Percentiles rank a stretch among this genome's conserved stretches.
Evolutionary conservation across 1,140 invertebrate genomes (phyloP).

Genomic region (Nasonia longicornis): DNA sequence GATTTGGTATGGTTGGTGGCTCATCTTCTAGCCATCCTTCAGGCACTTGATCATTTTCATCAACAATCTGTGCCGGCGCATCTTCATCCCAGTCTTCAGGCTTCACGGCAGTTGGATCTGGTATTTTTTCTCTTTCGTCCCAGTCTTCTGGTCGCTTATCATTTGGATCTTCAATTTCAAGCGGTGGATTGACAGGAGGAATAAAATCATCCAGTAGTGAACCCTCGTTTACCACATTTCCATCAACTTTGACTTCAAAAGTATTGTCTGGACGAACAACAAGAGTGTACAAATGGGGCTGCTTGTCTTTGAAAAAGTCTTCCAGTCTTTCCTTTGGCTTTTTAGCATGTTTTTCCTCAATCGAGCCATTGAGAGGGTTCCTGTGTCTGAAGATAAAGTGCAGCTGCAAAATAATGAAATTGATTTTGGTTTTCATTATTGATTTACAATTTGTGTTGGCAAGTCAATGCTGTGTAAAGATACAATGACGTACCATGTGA

Average conservation of each 20-base stretch:
- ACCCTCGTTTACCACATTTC: slow-evolving; percentile 86
- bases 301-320: slow-evolving; percentile 93
- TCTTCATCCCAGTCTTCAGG: slow-evolving; percentile 97
- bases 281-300: slow-evolving; percentile 94
- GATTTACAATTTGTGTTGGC: not conserved
- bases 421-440: slow-evolving; percentile 25
- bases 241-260: slow-evolving; percentile 79
- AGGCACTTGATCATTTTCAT: slow-evolving; percentile 89
- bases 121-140: slow-evolving; percentile 97
- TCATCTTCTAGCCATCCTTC: slow-evolving; percentile 96
- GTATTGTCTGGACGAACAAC: slow-evolving; percentile 91
- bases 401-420: slow-evolving; percentile 70
- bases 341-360: slow-evolving; percentile 93
- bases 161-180: slow-evolving; percentile 94
- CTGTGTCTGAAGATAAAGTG: slow-evolving; percentile 98
- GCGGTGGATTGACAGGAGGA: slow-evolving; percentile 94
- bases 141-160: slow-evolving; percentile 93
- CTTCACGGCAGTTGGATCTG: slow-evolving; percentile 87
- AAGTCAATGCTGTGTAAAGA: not conserved
- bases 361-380: slow-evolving; percentile 91
- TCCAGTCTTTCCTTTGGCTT: slow-evolving; percentile 88
- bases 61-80: slow-evolving; percentile 89
- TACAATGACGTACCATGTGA: slow-evolving; percentile 77
- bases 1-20: slow-evolving; percentile 88
- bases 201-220: slow-evolving; percentile 90